Evolutionary conservation across 2,888 invertebrate species (phyloP), one percentile per base, ranked within the genome.

Genomic region (Plagodis pulveraria): DNA sequence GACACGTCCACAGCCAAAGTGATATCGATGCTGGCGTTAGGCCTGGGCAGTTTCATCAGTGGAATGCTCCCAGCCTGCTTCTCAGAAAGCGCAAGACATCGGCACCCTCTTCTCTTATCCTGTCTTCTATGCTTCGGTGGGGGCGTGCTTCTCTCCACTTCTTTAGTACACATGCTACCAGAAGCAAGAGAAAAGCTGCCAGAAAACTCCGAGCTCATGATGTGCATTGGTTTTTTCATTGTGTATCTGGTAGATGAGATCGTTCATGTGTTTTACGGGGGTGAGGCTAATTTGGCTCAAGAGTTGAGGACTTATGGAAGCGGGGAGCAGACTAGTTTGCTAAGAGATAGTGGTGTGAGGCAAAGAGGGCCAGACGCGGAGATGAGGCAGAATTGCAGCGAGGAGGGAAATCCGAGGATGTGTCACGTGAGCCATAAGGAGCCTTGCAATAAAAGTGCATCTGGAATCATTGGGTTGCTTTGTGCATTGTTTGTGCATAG

Each of bases 161-260:
- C 96, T 0, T 69, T 97, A 38, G 93, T 96, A 12, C 97, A 97
- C 83, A 96, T 97, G 92, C 85, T 97, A 5, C 96, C 96, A n/a
- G 97, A 97, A 91, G 95, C 96, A 33, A 92, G 96, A 52, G 94
- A 94, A 61, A 86, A 88, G 58, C 80, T 95, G 48, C 93, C 93
- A 0, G 79, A 93, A 42, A 93, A 94, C 67, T 93, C 95, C 0
- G 96, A 96, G 78, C 78, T 96, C 0, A 83, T 94, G 34, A 89
- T 96, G 50, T 95, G 96, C 62, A 77, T 87, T 5, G 96, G 96
- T 0, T 96, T 96, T 76, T 95, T 96, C 58, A 70, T 95, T 0
- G 94, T 96, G 0, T 96, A 96, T 72, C 83, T 96, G 11, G 93
- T 96, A 5, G 96, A 96, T 71, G 96, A 96, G 76, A 78, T 95